Evolutionary conservation across 2,113 vertebrate species (phyloP), one percentile per base, ranked within the genome.

Genomic region (Thryonomys swinderianus): DNA sequence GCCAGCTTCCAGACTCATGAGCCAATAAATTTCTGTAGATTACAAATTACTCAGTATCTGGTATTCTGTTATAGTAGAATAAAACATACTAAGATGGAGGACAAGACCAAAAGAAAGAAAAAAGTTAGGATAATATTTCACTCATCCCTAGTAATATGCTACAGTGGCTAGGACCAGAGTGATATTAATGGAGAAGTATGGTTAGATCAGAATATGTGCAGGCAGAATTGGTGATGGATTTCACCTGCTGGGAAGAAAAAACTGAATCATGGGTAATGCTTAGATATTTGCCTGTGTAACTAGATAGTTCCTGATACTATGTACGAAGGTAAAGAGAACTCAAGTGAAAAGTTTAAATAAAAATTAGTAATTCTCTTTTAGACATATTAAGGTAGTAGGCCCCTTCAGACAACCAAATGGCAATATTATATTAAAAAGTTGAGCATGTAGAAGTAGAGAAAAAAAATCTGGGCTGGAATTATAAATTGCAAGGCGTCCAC

Each of bases 291-390:
- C 34, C 20, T 76, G 30, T 90, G 59, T 12, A 48, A 67, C 59
- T 23, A 74, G 23, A 12, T 67, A 21, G 40, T 59, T 92, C n/a
- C 18, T 62, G 10, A 45, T 73, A 37, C 62, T 92, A n/a, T 62
- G 84, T 61, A 76, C 34, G n/a, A 85, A 59, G 23, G 23, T 55
- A 67, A 92, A n/a, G 30, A 42, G 89, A 42, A 74, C 30, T 90
- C 45, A 32, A 57, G 25, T 83, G 34, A 59, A 73, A 76, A 34
- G 10, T 55, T 85, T 84, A 69, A 79, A 80, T 40, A 57, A 20
- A 94, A 89, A 74, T 51, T 34, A 20, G 5, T 57, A 66, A 89
- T 90, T 86, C 69, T 82, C 85, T 74, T 85, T 89, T 45, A 89
- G 40, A 25, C 5, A 67, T 9, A 9, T 81, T 67, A 59, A 85